phyloP scores from a whole-genome alignment of 2,797 vertebrate species.

The Enoplosus armatus region DNA sequence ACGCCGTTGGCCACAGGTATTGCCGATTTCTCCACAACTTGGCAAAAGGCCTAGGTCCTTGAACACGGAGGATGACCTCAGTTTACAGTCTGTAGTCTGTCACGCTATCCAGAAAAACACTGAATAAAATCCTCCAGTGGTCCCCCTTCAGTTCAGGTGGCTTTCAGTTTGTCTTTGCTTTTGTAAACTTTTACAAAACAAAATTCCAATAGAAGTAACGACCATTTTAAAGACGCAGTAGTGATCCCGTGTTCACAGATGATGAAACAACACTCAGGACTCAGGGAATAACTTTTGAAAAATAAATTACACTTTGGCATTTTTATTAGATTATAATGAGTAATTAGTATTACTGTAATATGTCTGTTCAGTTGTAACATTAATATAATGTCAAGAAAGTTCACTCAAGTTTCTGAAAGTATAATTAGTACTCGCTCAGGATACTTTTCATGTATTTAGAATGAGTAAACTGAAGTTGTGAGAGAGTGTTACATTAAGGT shows the following conservation, averaged over 20 bases:
- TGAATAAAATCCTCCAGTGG: not conserved
- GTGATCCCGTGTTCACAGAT: slow-evolving; percentile 34
- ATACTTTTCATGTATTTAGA: not conserved
- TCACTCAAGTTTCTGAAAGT: not conserved
- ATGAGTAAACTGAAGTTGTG: not conserved
- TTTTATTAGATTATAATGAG: slow-evolving; percentile 11
- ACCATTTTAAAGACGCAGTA: slow-evolving; percentile 12
- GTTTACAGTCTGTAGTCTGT: slow-evolving; percentile 34
- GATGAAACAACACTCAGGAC: not conserved
- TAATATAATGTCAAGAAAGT: not conserved
- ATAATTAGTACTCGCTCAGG: not conserved
- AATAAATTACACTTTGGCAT: slow-evolving; percentile 8
- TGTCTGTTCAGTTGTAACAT: not conserved
- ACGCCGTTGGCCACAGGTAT: slow-evolving; percentile 44
- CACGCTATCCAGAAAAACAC: slow-evolving; percentile 9
- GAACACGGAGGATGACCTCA: slow-evolving; percentile 33
- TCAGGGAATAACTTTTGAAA: not conserved
- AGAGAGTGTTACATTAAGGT: not conserved
- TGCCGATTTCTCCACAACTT: slow-evolving; percentile 16
- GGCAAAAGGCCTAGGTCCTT: slow-evolving; percentile 20
- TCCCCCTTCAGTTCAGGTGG: not conserved
- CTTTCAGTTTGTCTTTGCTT: slow-evolving; percentile 3
- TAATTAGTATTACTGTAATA: slow-evolving; percentile 2
- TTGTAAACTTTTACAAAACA: slow-evolving; percentile 9
- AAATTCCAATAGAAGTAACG: not conserved